Conservation (phyloP, 2,113 vertebrate genomes). For the Plestiodon gilberti region DNA sequence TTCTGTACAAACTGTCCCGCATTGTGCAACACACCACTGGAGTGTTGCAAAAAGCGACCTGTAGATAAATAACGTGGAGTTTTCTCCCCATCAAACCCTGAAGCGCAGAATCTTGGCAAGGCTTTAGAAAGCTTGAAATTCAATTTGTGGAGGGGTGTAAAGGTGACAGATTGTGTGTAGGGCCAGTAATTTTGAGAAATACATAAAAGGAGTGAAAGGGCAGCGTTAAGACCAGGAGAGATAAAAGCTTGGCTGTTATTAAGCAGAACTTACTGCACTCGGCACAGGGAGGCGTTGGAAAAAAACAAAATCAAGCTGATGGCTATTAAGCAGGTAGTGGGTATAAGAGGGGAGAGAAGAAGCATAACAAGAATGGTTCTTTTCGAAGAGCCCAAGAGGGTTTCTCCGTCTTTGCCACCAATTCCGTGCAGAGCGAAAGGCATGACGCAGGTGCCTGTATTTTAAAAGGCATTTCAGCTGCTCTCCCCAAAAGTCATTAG, state of each 20-base stretch:
- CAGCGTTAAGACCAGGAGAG: conserved; percentile 10
- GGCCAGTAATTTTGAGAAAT: conserved; percentile 50
- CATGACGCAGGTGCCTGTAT: conserved; percentile 27
- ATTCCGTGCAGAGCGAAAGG: conserved; percentile 38
- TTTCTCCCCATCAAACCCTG: background rate
- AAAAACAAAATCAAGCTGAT: conserved; percentile 35
- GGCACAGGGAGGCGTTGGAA: background rate
- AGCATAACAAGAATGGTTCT: background rate
- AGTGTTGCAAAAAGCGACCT: background rate
- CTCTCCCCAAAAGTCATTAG: conserved; percentile 34
- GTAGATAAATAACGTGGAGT: background rate
- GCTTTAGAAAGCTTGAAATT: conserved; percentile 46
- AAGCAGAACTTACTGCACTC: conserved; percentile 33
- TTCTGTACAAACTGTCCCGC: background rate
- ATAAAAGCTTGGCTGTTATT: conserved; percentile 38
- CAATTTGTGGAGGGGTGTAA: conserved; percentile 45
- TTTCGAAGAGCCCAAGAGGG: conserved; percentile 30
- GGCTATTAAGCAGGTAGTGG: conserved; percentile 26
- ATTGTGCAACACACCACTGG: background rate
- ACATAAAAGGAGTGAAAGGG: conserved; percentile 35
- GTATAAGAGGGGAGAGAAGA: background rate
- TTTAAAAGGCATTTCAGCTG: conserved; percentile 49
- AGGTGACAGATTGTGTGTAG: conserved; percentile 48
- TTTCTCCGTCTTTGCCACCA: conserved; percentile 47
- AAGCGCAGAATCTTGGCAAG: conserved; percentile 2